A percentile compares a stretch with the other conserved stretches of the same genome.
Conservation (phyloP, 2,888 invertebrate genomes). For the Podotricha telesiphe region DNA sequence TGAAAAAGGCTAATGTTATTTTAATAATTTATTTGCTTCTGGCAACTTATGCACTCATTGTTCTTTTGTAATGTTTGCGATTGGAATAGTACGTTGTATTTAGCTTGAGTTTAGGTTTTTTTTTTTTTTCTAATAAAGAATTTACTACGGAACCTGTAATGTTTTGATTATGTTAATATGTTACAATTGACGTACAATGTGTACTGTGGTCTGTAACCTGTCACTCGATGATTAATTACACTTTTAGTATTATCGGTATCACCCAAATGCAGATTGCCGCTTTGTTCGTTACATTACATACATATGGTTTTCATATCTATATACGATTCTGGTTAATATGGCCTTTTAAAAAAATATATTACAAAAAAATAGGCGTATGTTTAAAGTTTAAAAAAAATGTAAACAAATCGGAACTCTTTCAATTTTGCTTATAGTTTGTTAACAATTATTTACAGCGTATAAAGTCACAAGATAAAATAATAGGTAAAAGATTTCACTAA, state of each 20-base stretch:
- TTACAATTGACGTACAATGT: constrained; percentile 2
- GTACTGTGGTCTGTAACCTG: constrained; percentile 13
- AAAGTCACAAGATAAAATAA: not conserved
- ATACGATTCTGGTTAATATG: constrained; percentile 12
- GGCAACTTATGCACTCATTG: constrained; percentile 21
- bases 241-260: constrained; percentile 22
- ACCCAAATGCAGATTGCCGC: constrained; percentile 14
- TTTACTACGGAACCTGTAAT: constrained; percentile 2
- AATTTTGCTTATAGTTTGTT: not conserved
- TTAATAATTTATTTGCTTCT: constrained; percentile 20
- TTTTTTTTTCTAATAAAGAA: not conserved
- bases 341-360: not conserved
- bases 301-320: constrained; percentile 19
- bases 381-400: not conserved
- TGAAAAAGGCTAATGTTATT: constrained; percentile 24
- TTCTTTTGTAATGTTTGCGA: constrained; percentile 14
- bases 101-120: not conserved
- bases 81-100: constrained; percentile 12
- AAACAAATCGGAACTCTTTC: not conserved
- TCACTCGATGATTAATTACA: constrained; percentile 27
- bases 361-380: too few relatives aligned
- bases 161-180: not conserved
- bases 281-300: not conserved
- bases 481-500: not conserved
- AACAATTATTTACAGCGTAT: not conserved